Evolutionary conservation across 1,140 invertebrate genomes (phyloP).

Genomic region (Lordiphosa collinella): DNA sequence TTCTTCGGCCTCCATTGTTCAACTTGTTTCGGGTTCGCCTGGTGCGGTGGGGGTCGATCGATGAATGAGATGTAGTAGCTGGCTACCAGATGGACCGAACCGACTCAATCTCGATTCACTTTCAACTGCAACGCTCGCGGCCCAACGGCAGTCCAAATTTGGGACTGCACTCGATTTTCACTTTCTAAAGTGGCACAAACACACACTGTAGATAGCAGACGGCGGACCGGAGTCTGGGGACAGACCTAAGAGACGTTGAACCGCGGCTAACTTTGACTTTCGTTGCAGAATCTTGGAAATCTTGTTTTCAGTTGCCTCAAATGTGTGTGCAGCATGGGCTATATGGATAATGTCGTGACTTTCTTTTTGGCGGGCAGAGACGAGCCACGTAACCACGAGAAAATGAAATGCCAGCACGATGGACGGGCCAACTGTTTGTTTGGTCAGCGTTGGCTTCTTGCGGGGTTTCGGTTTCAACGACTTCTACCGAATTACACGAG

Average conservation of each 20-base stretch:
- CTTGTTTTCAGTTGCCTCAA: constrained; percentile 49
- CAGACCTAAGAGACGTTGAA: constrained; percentile 53
- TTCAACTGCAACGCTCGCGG: constrained; percentile 54
- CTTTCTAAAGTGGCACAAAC: constrained; percentile 73
- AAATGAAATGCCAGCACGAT: constrained; percentile 63
- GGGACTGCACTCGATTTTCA: constrained; percentile 68
- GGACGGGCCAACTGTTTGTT: constrained; percentile 45
- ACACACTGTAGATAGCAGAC: constrained; percentile 4
- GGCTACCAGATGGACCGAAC: constrained; percentile 35
- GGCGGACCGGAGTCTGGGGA: constrained; percentile 2
- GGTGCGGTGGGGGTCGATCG: constrained; percentile 20
- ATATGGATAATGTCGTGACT: constrained; percentile 52
- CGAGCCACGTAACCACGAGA: constrained; percentile 52
- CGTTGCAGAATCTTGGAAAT: constrained; percentile 77
- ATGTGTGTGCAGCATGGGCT: not conserved
- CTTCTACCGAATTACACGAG: constrained; percentile 15
- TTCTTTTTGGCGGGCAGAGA: constrained; percentile 63
- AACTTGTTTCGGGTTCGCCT: constrained; percentile 4
- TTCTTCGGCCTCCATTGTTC: constrained; percentile 90
- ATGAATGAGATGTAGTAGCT: constrained; percentile 12
- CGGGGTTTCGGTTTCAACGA: constrained; percentile 25
- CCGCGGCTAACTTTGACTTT: constrained; percentile 73
- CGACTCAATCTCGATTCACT: constrained; percentile 52
- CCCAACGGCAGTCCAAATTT: constrained; percentile 5
- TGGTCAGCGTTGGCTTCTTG: not conserved